Evolutionary conservation across 2,888 invertebrate species (phyloP).

Genomic region (Pristionchus exspectatus): DNA sequence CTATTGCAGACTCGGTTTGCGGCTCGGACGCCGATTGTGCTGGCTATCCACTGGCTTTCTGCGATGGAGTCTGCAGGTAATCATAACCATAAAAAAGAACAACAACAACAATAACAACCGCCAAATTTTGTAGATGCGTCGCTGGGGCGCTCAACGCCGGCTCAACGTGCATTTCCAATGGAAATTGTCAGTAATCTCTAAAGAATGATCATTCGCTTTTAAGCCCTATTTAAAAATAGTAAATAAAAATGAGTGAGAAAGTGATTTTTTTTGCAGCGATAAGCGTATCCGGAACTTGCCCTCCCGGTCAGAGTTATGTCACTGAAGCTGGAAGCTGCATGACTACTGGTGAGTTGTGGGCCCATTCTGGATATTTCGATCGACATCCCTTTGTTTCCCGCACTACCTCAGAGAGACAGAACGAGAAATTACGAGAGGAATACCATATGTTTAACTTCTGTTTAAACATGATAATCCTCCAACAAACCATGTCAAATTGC

Average conservation of each 20-base stretch:
- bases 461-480: too few relatives aligned
- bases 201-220: too few relatives aligned
- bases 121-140: conserved; percentile 62
- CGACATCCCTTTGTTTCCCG: too few relatives aligned
- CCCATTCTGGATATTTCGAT: too few relatives aligned
- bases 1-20: conserved; percentile 65
- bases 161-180: conserved; percentile 72
- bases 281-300: conserved; percentile 68
- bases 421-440: too few relatives aligned
- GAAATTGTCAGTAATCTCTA: conserved; percentile 58
- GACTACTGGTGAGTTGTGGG: conserved; percentile 65
- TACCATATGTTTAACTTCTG: too few relatives aligned
- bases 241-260: neutral
- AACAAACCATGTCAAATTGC: too few relatives aligned
- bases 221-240: too few relatives aligned
- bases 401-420: too few relatives aligned
- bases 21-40: conserved; percentile 76
- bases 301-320: conserved; percentile 76
- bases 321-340: conserved; percentile 78
- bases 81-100: conserved; percentile 33
- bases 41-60: conserved; percentile 78
- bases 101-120: too few relatives aligned
- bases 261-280: conserved; percentile 57
- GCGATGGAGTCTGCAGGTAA: conserved; percentile 74
- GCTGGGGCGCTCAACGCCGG: conserved; percentile 77